A percentile compares a stretch with the other conserved stretches of the same genome.
phyloP scores from a whole-genome alignment of 2,113 vertebrate species.

The Bettongia penicillata region DNA sequence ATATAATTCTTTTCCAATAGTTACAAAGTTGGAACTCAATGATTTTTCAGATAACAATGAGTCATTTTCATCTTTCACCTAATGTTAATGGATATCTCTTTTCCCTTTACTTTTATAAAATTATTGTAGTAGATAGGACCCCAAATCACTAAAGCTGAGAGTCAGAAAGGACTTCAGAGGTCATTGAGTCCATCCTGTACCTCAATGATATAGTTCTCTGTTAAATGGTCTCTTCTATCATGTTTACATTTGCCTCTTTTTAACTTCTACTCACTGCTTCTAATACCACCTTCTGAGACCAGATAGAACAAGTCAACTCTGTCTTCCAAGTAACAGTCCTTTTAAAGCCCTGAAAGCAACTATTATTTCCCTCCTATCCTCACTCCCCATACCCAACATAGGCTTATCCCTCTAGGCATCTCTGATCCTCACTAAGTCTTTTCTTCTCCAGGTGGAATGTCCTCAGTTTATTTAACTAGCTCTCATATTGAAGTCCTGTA shows the following conservation, averaged over 20 bases:
- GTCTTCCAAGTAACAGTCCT: neutral
- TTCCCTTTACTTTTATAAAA: neutral
- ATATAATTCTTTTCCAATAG: neutral
- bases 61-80: neutral
- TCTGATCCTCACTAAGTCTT: neutral
- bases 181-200: neutral
- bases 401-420: neutral
- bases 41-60: constrained; percentile 4
- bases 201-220: neutral
- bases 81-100: neutral
- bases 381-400: neutral
- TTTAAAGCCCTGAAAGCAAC: neutral
- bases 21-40: neutral
- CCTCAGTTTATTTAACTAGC: neutral
- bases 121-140: neutral
- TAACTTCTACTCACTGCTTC: neutral
- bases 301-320: neutral
- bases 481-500: neutral
- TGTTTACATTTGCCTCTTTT: neutral
- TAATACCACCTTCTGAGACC: neutral
- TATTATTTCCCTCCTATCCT: neutral
- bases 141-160: neutral
- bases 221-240: neutral
- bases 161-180: neutral
- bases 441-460: neutral